Conservation (phyloP, 2,113 vertebrate genomes). For the Delphinus delphis region DNA sequence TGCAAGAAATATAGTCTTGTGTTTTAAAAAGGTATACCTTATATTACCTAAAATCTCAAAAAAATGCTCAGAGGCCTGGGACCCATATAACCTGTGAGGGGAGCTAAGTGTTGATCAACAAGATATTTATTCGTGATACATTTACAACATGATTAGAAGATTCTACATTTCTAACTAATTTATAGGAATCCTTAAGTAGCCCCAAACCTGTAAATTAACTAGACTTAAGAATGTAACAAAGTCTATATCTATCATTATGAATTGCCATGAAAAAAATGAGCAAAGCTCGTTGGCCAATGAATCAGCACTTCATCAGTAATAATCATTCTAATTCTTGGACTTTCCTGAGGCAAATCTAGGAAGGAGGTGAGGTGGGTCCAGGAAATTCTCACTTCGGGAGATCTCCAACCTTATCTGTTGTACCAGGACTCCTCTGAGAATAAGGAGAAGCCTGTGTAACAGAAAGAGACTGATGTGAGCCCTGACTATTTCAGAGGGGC, state of each 20-base stretch:
- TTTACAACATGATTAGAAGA: not conserved
- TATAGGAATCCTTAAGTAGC: not conserved
- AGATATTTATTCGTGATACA: not conserved
- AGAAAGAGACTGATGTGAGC: not conserved
- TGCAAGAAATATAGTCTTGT: not conserved
- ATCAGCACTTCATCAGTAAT: not conserved
- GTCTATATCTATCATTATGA: not conserved
- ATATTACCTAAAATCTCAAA: not conserved
- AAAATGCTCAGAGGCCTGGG: not conserved
- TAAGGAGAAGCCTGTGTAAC: fast-evolving
- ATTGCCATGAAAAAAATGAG: not conserved
- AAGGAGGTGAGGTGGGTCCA: not conserved
- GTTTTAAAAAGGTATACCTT: not conserved
- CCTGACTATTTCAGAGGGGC: not conserved
- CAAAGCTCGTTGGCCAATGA: not conserved
- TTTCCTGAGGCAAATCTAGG: not conserved
- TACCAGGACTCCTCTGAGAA: not conserved
- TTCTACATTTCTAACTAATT: not conserved
- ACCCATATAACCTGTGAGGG: not conserved
- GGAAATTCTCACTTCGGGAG: not conserved
- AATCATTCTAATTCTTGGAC: not conserved
- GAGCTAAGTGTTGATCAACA: not conserved
- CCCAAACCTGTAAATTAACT: not conserved
- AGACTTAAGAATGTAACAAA: not conserved
- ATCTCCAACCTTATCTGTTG: not conserved